These are phyloP conservation scores for Patella ulyssiponensis DNA, from an alignment of 2,888 invertebrate species.

Conservation along the genomic window DNA sequence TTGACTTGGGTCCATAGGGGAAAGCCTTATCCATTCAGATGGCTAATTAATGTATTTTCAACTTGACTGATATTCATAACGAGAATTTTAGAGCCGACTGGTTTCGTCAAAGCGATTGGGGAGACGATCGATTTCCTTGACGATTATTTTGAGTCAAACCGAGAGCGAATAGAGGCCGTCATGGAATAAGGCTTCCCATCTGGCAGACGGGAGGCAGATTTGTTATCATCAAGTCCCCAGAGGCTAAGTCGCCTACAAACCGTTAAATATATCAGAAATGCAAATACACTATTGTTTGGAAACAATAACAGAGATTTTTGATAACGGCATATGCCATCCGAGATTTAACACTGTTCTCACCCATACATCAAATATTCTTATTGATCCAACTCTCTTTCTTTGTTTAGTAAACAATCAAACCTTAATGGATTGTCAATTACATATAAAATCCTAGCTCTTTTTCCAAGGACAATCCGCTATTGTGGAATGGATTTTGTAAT, in stretches of 20 bases:
- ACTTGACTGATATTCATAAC: not conserved
- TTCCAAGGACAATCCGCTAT: too few species aligned
- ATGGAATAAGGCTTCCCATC: not conserved
- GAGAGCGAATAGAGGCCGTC: too few species aligned
- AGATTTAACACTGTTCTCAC: not conserved
- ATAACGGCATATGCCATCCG: slow-evolving; percentile 5
- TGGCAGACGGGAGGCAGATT: slow-evolving; percentile 7
- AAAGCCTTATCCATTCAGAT: not conserved
- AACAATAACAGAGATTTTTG: not conserved
- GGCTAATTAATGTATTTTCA: slow-evolving; percentile 9
- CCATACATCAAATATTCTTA: too few species aligned
- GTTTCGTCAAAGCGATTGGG: slow-evolving; percentile 5
- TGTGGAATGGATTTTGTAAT: too few species aligned
- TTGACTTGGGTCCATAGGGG: slow-evolving; percentile 1
- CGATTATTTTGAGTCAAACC: too few species aligned
- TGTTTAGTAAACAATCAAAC: too few species aligned
- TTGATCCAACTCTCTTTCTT: too few species aligned
- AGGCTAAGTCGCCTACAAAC: not conserved
- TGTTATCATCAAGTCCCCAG: not conserved
- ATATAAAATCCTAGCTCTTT: too few species aligned
- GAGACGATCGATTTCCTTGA: not conserved
- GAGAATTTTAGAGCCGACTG: slow-evolving; percentile 7
- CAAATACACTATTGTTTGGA: slow-evolving; percentile 5
- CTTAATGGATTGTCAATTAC: too few species aligned
- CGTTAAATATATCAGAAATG: slow-evolving; percentile 5